These are phyloP conservation scores for Desmophyllum pertusum DNA, from an alignment of 92 coral and sea anemone species.

Conservation along the genomic window DNA sequence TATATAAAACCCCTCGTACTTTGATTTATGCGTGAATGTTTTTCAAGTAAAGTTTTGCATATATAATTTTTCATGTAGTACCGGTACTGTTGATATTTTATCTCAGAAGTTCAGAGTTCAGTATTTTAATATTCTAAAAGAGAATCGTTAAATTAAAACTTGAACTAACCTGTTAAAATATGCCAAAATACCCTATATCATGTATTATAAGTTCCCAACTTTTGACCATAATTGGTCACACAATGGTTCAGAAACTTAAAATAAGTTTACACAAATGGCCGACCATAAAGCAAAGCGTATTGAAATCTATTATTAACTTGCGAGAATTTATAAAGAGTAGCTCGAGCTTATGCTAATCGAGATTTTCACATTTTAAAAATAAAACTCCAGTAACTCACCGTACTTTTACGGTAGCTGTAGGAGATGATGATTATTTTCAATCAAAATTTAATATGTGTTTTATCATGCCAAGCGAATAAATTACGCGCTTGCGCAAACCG, in stretches of 20 bases:
- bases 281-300: not conserved
- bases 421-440: not conserved
- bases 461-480: not conserved
- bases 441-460: conserved; percentile 1
- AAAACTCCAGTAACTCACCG: not conserved
- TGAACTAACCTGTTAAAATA: not conserved
- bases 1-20: not conserved
- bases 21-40: not conserved
- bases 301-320: not conserved
- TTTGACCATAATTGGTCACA: conserved; percentile 34
- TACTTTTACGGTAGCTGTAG: not conserved
- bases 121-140: not conserved
- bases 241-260: not conserved
- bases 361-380: not conserved
- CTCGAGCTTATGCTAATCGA: not conserved
- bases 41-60: conserved; percentile 2
- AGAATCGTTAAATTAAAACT: not conserved
- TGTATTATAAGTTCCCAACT: not conserved
- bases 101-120: not conserved
- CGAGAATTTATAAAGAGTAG: not conserved
- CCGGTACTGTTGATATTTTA: not conserved
- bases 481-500: not conserved
- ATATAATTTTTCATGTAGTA: not conserved
- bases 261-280: not conserved
- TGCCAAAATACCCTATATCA: not conserved